Evolutionary conservation across 2,888 invertebrate genomes (phyloP).

Genomic region (Cephus spinipes): DNA sequence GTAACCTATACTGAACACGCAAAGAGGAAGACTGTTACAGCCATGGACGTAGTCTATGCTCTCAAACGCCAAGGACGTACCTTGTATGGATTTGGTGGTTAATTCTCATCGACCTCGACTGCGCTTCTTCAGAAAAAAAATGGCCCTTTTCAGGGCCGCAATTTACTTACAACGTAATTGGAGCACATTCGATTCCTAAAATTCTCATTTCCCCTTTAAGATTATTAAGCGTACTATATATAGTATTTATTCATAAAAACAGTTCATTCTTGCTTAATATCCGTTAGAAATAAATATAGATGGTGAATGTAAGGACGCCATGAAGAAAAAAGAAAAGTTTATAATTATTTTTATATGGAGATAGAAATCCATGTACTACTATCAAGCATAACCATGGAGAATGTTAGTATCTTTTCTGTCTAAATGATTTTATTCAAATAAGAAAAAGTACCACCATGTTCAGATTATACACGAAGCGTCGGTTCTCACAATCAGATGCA

Average conservation of each 20-base stretch:
- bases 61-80: constrained; percentile 83
- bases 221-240: background rate
- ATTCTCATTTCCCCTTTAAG: background rate
- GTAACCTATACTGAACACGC: constrained; percentile 88
- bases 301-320: background rate
- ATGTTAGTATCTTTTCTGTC: background rate
- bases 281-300: background rate
- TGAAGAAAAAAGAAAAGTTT: background rate
- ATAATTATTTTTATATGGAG: background rate
- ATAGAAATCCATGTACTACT: background rate
- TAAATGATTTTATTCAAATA: background rate
- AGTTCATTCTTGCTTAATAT: background rate
- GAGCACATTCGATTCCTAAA: background rate
- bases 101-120: constrained; percentile 38
- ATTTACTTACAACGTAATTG: background rate
- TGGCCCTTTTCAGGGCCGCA: constrained; percentile 40
- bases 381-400: background rate
- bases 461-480: background rate
- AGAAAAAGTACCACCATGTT: background rate
- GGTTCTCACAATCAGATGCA: background rate
- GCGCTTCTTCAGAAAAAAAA: constrained; percentile 12
- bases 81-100: constrained; percentile 82
- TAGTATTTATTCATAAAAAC: background rate
- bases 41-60: constrained; percentile 88
- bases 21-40: constrained; percentile 87